These are phyloP conservation scores for Vidua chalybeata DNA, from an alignment of 2,113 vertebrate genomes.

Conservation along the genomic window DNA sequence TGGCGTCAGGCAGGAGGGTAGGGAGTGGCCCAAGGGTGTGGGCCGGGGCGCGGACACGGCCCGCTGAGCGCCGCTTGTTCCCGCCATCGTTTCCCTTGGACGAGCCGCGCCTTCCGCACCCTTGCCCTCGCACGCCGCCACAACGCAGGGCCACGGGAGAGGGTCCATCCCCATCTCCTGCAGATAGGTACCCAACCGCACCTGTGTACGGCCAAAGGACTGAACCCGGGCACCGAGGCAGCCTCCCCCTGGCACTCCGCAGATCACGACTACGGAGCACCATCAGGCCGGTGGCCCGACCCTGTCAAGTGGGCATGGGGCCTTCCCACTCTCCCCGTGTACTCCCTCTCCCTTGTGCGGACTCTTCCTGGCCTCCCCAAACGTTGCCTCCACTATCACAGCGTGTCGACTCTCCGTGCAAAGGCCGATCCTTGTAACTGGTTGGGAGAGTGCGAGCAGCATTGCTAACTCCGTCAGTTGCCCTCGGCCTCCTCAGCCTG, in stretches of 20 bases:
- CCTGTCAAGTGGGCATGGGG: too few species aligned
- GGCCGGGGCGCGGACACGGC: background rate
- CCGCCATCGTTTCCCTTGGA: background rate
- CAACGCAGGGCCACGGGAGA: background rate
- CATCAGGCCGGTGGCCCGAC: fast-evolving
- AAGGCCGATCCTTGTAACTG: background rate
- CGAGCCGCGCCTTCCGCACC: background rate
- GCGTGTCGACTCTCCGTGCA: background rate
- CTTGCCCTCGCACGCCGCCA: background rate
- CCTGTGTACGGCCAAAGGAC: background rate
- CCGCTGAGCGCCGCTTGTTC: background rate
- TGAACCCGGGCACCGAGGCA: background rate
- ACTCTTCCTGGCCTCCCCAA: background rate
- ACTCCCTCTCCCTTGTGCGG: background rate
- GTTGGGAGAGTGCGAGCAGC: background rate
- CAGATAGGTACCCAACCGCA: fast-evolving
- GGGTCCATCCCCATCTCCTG: background rate
- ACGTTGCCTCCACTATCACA: background rate
- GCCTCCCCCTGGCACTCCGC: too few species aligned
- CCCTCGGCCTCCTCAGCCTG: background rate
- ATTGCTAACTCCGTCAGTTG: fast-evolving
- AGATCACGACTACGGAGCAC: background rate
- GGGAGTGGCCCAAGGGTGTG: background rate
- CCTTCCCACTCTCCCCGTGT: background rate
- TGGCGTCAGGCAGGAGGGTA: too few species aligned